Conservation (phyloP, 2,797 vertebrate genomes). For the Alca torda region DNA sequence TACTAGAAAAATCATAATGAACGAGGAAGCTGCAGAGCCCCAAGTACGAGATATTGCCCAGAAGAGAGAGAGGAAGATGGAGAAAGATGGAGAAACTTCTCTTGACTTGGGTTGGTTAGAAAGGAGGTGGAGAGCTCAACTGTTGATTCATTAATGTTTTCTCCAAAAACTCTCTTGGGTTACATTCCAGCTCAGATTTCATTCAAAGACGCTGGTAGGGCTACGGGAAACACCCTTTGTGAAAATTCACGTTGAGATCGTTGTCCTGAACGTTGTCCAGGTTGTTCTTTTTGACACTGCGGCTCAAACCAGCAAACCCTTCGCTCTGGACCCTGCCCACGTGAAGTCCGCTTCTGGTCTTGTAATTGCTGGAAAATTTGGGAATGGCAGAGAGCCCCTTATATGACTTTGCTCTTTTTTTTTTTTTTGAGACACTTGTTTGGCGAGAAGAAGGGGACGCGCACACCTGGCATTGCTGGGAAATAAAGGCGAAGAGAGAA, state of each 20-base stretch:
- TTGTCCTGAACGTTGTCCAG: neutral
- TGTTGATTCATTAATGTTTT: neutral
- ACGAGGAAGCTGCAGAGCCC: neutral
- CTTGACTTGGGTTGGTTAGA: neutral
- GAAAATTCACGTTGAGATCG: neutral
- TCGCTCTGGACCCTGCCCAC: neutral
- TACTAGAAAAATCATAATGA: neutral
- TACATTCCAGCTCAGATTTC: neutral
- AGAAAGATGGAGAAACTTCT: neutral
- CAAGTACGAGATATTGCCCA: neutral
- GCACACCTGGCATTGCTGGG: neutral
- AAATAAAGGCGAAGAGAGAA: neutral
- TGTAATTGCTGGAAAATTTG: neutral
- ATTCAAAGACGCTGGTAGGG: neutral
- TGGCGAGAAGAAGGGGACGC: neutral
- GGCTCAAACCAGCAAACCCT: neutral
- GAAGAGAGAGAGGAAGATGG: neutral
- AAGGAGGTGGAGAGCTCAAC: neutral
- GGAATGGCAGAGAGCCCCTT: neutral
- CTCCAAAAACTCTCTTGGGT: neutral
- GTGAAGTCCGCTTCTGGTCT: neutral
- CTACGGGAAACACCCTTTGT: neutral
- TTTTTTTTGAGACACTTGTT: neutral
- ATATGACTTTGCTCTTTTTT: neutral
- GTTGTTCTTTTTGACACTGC: neutral